Percentiles rank a stretch among this genome's conserved stretches.
Conservation (phyloP, 2,113 vertebrate species). For the Plotosus lineatus region DNA sequence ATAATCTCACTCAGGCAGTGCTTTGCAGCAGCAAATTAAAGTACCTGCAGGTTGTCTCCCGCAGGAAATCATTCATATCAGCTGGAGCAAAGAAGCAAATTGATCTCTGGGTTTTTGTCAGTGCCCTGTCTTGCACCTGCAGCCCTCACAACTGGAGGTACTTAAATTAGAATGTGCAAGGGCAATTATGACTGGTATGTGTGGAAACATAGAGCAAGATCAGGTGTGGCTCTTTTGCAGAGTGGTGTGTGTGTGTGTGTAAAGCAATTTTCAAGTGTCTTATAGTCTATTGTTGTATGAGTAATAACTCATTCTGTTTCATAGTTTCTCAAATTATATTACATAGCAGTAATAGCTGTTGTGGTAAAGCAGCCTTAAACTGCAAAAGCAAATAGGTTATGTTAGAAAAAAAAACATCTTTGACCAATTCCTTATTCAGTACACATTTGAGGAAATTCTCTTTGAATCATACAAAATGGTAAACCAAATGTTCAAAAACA, state of each 20-base stretch:
- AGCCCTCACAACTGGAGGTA: conserved; percentile 33
- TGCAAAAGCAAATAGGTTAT: background rate
- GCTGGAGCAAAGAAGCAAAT: conserved; percentile 35
- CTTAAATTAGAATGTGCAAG: conserved; percentile 35
- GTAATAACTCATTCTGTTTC: background rate
- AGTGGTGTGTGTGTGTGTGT: background rate
- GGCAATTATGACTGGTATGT: conserved; percentile 27
- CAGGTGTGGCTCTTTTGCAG: background rate
- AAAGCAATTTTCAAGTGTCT: conserved; percentile 8
- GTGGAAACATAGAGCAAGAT: background rate
- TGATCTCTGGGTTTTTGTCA: conserved; percentile 41
- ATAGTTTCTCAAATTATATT: conserved; percentile 8
- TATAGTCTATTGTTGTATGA: background rate
- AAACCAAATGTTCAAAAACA: too few species aligned
- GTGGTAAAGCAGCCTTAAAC: background rate
- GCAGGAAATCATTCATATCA: conserved; percentile 40
- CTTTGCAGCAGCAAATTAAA: conserved; percentile 40
- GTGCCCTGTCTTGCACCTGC: conserved; percentile 45
- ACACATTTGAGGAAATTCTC: too few species aligned
- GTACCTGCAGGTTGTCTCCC: conserved; percentile 29
- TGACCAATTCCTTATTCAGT: too few species aligned
- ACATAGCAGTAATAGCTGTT: background rate
- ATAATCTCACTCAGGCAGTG: conserved; percentile 32
- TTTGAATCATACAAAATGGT: too few species aligned
- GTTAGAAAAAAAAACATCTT: too few species aligned